Evolutionary conservation across 2,113 vertebrate genomes (phyloP).

Genomic region (Tauraco erythrolophus): DNA sequence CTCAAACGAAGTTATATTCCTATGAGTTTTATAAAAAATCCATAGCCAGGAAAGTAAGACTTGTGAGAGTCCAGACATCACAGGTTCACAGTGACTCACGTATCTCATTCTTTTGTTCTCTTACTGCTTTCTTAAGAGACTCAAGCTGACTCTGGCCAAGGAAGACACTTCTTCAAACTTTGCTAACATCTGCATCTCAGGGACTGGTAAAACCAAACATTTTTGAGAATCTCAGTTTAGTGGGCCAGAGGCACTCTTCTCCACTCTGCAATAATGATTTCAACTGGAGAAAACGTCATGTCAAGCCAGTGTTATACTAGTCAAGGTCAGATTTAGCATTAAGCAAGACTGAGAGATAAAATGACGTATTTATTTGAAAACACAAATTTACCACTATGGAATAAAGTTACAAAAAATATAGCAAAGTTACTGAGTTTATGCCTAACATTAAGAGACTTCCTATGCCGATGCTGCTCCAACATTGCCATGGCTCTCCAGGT

Average conservation of each 20-base stretch:
- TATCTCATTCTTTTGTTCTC: background rate
- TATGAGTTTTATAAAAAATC: background rate
- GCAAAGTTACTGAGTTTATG: background rate
- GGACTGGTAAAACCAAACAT: background rate
- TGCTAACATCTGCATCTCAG: background rate
- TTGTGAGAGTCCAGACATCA: background rate
- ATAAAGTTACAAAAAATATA: background rate
- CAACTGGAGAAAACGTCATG: fast-evolving
- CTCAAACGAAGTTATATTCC: background rate
- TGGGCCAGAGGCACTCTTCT: background rate
- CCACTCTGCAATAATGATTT: background rate
- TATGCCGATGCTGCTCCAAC: background rate
- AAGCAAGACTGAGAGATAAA: background rate
- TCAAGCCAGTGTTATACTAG: background rate
- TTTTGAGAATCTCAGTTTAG: background rate
- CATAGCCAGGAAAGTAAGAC: background rate
- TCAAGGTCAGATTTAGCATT: background rate
- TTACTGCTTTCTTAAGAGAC: background rate
- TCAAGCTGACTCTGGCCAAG: background rate
- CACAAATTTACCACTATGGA: background rate
- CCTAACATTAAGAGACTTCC: background rate
- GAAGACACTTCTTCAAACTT: background rate
- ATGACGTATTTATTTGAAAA: background rate
- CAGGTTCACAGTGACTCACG: background rate
- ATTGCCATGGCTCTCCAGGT: background rate